Percentiles rank a stretch among this genome's conserved stretches.
Conservation (phyloP, 2,113 vertebrate species). For the Astur gentilis region DNA sequence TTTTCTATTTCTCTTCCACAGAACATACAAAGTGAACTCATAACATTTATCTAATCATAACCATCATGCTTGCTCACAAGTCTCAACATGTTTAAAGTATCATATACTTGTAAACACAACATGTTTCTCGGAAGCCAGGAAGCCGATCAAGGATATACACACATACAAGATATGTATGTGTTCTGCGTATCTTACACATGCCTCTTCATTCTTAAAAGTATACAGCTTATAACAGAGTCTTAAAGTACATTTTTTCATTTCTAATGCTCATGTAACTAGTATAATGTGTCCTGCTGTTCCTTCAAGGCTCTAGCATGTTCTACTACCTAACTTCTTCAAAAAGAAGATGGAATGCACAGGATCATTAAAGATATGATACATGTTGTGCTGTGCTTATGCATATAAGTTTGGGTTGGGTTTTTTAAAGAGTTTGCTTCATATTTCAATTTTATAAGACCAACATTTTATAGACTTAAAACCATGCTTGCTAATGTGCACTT, state of each 20-base stretch:
- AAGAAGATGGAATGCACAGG: background rate
- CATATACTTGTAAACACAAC: background rate
- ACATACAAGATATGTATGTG: fast-evolving
- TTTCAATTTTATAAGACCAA: background rate
- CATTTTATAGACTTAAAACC: background rate
- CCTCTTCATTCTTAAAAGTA: background rate
- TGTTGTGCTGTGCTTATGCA: background rate
- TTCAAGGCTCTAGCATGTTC: background rate
- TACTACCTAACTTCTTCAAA: background rate
- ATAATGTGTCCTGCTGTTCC: background rate
- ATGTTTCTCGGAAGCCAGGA: background rate
- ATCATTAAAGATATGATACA: background rate
- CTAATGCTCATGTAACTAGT: background rate
- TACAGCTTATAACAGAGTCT: background rate
- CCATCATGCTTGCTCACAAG: background rate
- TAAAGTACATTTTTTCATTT: background rate
- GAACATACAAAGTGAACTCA: background rate
- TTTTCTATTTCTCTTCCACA: background rate
- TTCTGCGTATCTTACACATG: background rate
- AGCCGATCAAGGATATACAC: background rate
- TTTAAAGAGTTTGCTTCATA: background rate
- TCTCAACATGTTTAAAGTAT: background rate
- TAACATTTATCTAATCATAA: background rate
- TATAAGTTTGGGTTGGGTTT: background rate
- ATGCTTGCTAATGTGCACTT: background rate